Percentiles rank a stretch among this genome's conserved stretches.
These are phyloP conservation scores for Xiphias gladius DNA, from an alignment of 2,113 vertebrate species.

Conservation along the genomic window DNA sequence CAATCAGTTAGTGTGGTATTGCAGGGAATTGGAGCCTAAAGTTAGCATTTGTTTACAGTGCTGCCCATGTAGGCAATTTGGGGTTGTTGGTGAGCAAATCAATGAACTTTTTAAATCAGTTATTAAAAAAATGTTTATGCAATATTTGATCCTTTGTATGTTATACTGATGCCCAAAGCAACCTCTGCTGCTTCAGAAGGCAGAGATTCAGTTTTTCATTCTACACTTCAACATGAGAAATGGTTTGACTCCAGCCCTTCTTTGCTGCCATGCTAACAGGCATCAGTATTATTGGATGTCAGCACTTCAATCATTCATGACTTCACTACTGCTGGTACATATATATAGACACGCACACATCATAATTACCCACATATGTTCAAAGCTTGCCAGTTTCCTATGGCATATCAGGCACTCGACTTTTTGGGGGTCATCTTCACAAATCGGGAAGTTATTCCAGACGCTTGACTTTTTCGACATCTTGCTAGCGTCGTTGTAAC, in stretches of 20 bases:
- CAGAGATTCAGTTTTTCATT: not conserved
- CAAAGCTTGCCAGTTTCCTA: no score
- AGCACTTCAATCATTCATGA: not conserved
- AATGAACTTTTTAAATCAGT: not conserved
- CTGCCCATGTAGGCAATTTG: not conserved
- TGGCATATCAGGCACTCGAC: no score
- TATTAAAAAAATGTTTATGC: not conserved
- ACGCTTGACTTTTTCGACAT: no score
- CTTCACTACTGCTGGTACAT: not conserved
- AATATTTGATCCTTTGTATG: not conserved
- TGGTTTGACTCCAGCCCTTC: not conserved
- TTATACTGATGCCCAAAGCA: not conserved
- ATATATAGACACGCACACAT: no score
- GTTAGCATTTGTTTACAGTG: not conserved
- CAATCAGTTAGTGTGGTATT: not conserved
- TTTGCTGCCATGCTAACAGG: not conserved
- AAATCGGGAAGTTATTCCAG: no score
- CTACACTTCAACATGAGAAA: not conserved
- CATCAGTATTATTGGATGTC: not conserved
- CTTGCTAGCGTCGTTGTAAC: no score
- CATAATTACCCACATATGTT: no score
- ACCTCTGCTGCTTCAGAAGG: not conserved
- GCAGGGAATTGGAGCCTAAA: not conserved
- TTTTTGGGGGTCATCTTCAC: no score
- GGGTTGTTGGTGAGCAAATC: not conserved